Evolutionary conservation across 2,888 invertebrate genomes (phyloP), one percentile per base, ranked within the genome.

Genomic region (Myopa tessellatipennis): DNA sequence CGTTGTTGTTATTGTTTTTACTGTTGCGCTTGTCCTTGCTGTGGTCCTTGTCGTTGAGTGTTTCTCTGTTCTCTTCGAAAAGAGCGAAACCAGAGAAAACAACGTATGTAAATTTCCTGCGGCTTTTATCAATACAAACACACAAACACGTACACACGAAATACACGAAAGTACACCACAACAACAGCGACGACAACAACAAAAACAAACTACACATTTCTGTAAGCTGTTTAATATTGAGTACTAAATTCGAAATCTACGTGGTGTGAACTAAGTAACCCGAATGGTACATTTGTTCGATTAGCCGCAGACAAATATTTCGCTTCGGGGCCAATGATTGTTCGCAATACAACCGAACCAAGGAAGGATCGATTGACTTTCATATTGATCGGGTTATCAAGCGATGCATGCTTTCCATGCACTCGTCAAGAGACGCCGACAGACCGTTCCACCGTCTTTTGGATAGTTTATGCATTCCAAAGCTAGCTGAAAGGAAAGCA

Each of bases 221-320:
- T 0, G 14, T n/a, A 40, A 67, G 40, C 14, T 7, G 67, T 18
- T 52, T 71, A 16, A 52, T 12, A 55, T 71, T 71, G 52, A 34
- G 55, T 70, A 16, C 52, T 50, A 55, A 34, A 52, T 45, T 26
- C 26, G 45, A 69, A 26, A 50, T 12, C 3, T 18, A 40, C 40
- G n/a, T 36, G 38, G 40, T 40, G 26, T 36, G 34, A 63, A 34
- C 8, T 12, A 63, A 60, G 26, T 26, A 60, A 26, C 18, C 26
- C 18, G 60, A 38, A 38, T 40, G 40, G 40, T 50, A 69, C 45
- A 45, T 69, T 69, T 69, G 69, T 69, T 69, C 50, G 52, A 69
- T 69, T 69, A 26, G 69, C 26, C 4, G 6, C 69, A 69, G 50
- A 69, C 45, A 69, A n/a, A 45, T 34, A 63, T 34, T 63, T 63